Conservation (phyloP, 2,888 invertebrate genomes). For the Nephrotoma appendiculata region DNA sequence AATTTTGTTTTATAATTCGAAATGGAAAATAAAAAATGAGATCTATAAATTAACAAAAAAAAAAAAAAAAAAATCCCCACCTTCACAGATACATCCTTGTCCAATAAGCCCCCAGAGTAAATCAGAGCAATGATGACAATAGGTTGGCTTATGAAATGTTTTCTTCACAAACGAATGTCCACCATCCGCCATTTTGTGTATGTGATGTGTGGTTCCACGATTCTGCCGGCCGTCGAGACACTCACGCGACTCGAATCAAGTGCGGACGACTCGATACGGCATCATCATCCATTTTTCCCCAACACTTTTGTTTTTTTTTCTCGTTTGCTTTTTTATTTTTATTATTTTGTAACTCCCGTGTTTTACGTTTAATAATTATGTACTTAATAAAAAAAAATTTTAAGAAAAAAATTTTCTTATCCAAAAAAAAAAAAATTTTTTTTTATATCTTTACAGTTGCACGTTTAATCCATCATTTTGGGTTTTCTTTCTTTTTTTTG, state of each 20-base stretch:
- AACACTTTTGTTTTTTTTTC: conserved; percentile 9
- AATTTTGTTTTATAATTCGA: background rate
- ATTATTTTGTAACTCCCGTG: conserved; percentile 3
- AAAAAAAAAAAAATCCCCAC: conserved; percentile 39
- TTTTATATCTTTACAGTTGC: background rate
- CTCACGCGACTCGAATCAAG: conserved; percentile 22
- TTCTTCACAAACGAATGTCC: conserved; percentile 99
- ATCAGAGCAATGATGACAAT: conserved; percentile 99
- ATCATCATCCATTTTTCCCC: conserved; percentile 19
- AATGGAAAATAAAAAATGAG: background rate
- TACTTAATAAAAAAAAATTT: conserved; percentile 6
- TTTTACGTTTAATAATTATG: conserved; percentile 5
- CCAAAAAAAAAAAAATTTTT: background rate
- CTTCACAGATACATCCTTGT: conserved; percentile 99
- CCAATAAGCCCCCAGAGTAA: conserved; percentile 99
- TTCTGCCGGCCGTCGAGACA: conserved; percentile 20
- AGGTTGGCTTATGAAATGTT: conserved; percentile 99
- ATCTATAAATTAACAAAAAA: background rate
- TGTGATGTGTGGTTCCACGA: conserved; percentile 19
- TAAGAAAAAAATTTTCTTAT: conserved; percentile 2
- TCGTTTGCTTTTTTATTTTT: conserved; percentile 6
- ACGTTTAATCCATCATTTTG: conserved; percentile 7
- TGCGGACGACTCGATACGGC: conserved; percentile 20
- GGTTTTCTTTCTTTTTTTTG: conserved; percentile 4
- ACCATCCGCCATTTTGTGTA: conserved; percentile 39